Evolutionary conservation across 2,888 invertebrate genomes (phyloP).

Genomic region (Acronicta alni): DNA sequence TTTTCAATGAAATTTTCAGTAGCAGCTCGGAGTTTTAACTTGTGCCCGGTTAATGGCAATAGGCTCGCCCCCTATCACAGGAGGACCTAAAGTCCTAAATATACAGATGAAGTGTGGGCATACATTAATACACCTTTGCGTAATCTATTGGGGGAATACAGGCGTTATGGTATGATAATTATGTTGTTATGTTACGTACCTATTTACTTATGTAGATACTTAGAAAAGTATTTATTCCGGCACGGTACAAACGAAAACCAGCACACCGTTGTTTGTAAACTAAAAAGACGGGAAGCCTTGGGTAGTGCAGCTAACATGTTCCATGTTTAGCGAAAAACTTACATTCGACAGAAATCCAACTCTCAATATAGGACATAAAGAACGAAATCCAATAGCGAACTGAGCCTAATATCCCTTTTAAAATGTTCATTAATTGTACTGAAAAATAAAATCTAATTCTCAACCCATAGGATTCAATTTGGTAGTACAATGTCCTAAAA

Average conservation of each 20-base stretch:
- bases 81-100: too few species aligned
- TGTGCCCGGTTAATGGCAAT: too few species aligned
- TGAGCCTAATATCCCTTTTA: slow-evolving; percentile 48
- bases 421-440: slow-evolving; percentile 29
- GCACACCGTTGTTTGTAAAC: slow-evolving; percentile 83
- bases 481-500: slow-evolving; percentile 50
- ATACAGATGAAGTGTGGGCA: too few species aligned
- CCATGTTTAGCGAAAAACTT: slow-evolving; percentile 71
- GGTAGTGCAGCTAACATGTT: slow-evolving; percentile 80
- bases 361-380: slow-evolving; percentile 30
- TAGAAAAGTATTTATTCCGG: slow-evolving; percentile 82
- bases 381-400: slow-evolving; percentile 60
- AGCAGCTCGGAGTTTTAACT: too few species aligned
- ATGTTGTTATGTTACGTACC: too few species aligned
- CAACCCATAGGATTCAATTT: slow-evolving; percentile 64
- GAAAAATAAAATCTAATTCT: slow-evolving; percentile 60
- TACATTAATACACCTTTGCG: too few species aligned
- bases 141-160: too few species aligned
- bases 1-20: too few species aligned
- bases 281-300: slow-evolving; percentile 78
- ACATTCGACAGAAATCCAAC: slow-evolving; percentile 58
- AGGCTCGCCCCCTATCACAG: too few species aligned
- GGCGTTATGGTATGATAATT: too few species aligned
- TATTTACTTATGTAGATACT: too few species aligned
- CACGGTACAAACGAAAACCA: slow-evolving; percentile 79